A percentile compares a stretch with the other conserved stretches of the same genome.
Evolutionary conservation across 1,140 invertebrate species (phyloP).

Genomic region (Euschistus heros): DNA sequence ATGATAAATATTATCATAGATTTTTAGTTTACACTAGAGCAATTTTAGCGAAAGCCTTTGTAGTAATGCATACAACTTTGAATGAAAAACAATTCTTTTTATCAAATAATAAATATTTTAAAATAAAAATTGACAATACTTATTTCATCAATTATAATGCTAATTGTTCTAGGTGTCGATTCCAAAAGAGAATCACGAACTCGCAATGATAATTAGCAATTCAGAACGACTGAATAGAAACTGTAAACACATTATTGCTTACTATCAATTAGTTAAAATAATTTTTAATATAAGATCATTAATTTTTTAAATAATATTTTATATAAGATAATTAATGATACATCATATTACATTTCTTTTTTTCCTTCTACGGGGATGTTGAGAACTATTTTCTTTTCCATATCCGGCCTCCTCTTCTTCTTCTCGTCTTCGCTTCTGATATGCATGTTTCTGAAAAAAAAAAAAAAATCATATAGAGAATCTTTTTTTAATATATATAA

Average conservation of each 20-base stretch:
- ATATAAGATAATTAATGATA: neutral
- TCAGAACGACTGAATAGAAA: neutral
- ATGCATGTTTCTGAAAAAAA: slow-evolving; percentile 6
- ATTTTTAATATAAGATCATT: neutral
- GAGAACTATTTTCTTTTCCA: neutral
- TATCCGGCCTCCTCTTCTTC: neutral
- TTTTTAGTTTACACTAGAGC: too few species aligned
- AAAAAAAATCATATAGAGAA: neutral
- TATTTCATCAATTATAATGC: too few species aligned
- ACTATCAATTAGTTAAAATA: neutral
- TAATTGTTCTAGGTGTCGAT: neutral
- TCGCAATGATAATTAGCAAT: neutral
- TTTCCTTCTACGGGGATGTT: neutral
- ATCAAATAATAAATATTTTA: too few species aligned
- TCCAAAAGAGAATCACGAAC: neutral
- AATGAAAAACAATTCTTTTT: too few species aligned
- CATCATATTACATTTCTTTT: neutral
- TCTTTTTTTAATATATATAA: too few species aligned
- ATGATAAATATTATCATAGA: too few species aligned
- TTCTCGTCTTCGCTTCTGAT: neutral
- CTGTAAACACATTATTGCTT: neutral
- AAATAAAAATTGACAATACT: too few species aligned
- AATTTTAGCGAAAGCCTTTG: too few species aligned
- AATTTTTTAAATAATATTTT: neutral
- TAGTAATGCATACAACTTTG: too few species aligned